Evolutionary conservation across 1,140 invertebrate genomes (phyloP).

Genomic region (Pogonus chalceus): DNA sequence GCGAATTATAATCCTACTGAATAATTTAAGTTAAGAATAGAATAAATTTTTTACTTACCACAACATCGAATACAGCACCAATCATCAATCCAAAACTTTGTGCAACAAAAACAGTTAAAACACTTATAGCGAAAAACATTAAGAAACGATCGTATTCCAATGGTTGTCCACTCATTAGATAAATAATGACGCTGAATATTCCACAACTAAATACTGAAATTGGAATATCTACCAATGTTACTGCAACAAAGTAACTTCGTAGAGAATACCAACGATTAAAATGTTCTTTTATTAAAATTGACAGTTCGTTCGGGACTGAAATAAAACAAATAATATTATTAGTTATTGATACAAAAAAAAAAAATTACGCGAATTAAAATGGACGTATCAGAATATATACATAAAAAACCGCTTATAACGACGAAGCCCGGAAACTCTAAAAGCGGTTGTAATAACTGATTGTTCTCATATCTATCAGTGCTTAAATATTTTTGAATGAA

Average conservation of each 20-base stretch:
- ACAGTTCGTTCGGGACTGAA: constrained; percentile 87
- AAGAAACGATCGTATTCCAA: constrained; percentile 60
- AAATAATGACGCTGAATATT: constrained; percentile 72
- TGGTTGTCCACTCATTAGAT: constrained; percentile 79
- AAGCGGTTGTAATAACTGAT: too few relatives aligned
- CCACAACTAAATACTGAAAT: constrained; percentile 64
- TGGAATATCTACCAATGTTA: constrained; percentile 74
- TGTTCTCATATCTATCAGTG: too few relatives aligned
- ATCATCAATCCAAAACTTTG: constrained; percentile 83
- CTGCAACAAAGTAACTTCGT: constrained; percentile 81
- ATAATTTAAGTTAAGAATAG: too few relatives aligned
- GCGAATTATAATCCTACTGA: too few relatives aligned
- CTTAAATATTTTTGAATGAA: too few relatives aligned
- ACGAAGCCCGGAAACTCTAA: too few relatives aligned
- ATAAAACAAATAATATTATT: constrained; percentile 16
- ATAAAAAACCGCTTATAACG: too few relatives aligned
- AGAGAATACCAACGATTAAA: constrained; percentile 95
- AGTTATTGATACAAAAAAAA: constrained; percentile 8
- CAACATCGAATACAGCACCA: constrained; percentile 71
- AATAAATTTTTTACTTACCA: constrained; percentile 64
- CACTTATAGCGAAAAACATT: constrained; percentile 72
- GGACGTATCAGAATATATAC: too few relatives aligned
- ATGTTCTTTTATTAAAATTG: constrained; percentile 82
- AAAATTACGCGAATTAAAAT: neutral
- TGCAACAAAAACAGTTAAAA: constrained; percentile 75